Evolutionary conservation across 2,113 vertebrate genomes (phyloP).

Genomic region (Cettia cetti): DNA sequence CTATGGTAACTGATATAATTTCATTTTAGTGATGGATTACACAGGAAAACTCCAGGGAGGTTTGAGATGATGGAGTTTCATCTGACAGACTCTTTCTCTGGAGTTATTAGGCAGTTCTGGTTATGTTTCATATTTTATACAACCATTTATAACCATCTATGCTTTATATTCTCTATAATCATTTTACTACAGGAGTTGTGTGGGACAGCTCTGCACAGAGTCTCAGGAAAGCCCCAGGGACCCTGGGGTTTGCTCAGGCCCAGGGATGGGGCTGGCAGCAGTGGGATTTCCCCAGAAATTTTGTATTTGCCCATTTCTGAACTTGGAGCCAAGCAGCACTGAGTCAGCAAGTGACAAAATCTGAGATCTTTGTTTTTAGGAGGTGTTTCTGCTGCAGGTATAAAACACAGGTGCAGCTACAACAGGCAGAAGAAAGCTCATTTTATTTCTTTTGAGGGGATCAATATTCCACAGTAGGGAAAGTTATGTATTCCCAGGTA

Average conservation of each 20-base stretch:
- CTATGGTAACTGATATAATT: conserved; percentile 40
- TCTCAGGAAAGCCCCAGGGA: not conserved
- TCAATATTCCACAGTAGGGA: not conserved
- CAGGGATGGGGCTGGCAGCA: accelerated
- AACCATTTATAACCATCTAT: not conserved
- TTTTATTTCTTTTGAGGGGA: not conserved
- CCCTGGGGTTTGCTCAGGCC: accelerated
- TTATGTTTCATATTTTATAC: not conserved
- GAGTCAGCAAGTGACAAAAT: not conserved
- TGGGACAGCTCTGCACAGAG: accelerated
- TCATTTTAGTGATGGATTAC: not conserved
- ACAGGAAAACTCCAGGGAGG: not conserved
- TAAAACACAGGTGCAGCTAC: not conserved
- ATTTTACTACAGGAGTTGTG: accelerated
- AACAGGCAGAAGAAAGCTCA: not conserved
- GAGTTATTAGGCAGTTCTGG: not conserved
- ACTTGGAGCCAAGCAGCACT: not conserved
- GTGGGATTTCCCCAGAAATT: accelerated
- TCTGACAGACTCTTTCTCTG: not conserved
- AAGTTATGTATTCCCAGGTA: not conserved
- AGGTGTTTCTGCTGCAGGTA: not conserved
- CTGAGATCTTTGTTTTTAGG: not conserved
- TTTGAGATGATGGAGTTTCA: not conserved
- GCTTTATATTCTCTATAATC: accelerated
- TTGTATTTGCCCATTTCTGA: accelerated